phyloP scores from a whole-genome alignment of 2,797 vertebrate genomes.

The Chrosomus eos region DNA sequence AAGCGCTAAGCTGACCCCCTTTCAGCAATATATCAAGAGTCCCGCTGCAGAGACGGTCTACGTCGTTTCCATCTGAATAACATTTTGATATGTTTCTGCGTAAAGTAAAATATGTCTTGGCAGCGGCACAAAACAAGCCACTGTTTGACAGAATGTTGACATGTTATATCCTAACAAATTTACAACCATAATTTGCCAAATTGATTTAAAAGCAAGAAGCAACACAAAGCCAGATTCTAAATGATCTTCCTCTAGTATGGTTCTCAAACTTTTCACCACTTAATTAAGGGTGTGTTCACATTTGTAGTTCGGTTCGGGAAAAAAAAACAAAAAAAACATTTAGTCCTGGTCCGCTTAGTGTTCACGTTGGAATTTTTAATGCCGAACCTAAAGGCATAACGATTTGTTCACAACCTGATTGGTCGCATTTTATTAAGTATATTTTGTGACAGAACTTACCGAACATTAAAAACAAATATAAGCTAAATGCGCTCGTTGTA shows the following conservation, averaged over 20 bases:
- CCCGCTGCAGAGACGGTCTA: not conserved
- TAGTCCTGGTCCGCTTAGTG: not conserved
- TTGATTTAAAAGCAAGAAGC: not conserved
- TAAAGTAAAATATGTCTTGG: not conserved
- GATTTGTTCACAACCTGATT: not conserved
- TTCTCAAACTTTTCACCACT: not conserved
- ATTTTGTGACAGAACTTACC: not conserved
- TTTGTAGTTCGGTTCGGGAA: no score
- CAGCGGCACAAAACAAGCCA: not conserved
- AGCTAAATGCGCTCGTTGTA: no score
- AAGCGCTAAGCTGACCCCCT: constrained; percentile 8
- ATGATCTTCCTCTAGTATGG: not conserved
- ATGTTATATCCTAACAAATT: not conserved
- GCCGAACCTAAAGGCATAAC: not conserved
- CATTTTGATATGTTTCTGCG: not conserved
- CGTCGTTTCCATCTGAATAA: not conserved
- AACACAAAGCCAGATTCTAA: not conserved
- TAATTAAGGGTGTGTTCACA: not conserved
- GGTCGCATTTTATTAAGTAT: not conserved
- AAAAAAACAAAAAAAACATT: no score
- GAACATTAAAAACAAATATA: not conserved
- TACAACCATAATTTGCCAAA: not conserved
- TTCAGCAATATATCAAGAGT: constrained; percentile 21
- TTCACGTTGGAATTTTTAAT: not conserved
- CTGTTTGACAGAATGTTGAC: not conserved